Base-by-base conservation (phyloP, 2,888 invertebrate species). In the Macrophya alboannulata region DNA sequence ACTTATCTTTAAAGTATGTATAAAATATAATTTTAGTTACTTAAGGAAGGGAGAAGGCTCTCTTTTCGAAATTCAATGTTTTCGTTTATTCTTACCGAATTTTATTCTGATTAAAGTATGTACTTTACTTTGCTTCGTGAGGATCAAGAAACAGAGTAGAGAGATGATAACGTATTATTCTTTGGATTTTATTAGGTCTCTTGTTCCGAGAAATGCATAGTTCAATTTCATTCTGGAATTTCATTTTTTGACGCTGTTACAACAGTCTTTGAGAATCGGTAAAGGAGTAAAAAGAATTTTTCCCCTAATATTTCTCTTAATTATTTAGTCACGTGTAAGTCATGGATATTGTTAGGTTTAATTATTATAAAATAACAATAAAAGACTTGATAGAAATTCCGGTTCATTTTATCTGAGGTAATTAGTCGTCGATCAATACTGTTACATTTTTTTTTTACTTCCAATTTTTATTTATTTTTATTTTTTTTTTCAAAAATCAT, bases 271-370 rank as follows among this genome's bases (percentile, higher is more conserved):
- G 55, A 55, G 8, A 5, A 17, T 55, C 55, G 55, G n/a, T 55
- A n/a, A 55, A 21, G 17, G 12, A 43, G 6, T 12, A 10, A n/a
- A 10, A 74, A 43, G 21, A 74, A 31, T 31, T 17, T 10, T 40
- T 10, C 25, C 21, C 21, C n/a, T n/a, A 45, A 45, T 45, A 74
- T 74, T 43, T 9, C 37, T 77, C 25, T 40, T 62, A 43, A 81
- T 81, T 62, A 81, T 81, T 59, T 77, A 81, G 51, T 81, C 25
- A 81, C 62, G 81, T 81, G 81, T 62, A 81, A 81, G 62, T 81
- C 59, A 43, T 81, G 59, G 43, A 81, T 81, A 81, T 81, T 81
- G 59, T 40, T 81, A 81, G 81, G 62, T 17, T 62, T 81, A 81
- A 81, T 62, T 62, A 81, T 81, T 43, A 81, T 81, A 62, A 59